Base-by-base conservation (phyloP, 1,140 invertebrate species). In the Venturia canescens region DNA sequence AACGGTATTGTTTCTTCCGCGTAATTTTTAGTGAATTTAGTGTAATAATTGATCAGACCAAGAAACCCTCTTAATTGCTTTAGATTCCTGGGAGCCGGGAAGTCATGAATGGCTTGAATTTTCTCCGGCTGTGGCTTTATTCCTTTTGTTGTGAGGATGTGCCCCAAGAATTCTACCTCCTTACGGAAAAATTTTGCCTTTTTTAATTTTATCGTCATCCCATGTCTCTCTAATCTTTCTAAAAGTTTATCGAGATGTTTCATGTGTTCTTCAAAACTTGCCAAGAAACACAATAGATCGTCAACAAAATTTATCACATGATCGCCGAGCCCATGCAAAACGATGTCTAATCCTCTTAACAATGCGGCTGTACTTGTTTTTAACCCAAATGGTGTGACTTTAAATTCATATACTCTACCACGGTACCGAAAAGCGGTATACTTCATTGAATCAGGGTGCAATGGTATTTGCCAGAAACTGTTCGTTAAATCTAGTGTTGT, bases 401-500 rank as follows among this genome's bases (percentile, higher is more conserved):
- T 44, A 44, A 44, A 44, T 44, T 44, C 38, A 44, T 44, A 44
- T 15, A 50, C 48, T 18, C 18, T 50, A 5, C 48, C 48, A 2
- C 48, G 48, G 15, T 50, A 18, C 15, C 48, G 18, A 50, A 50
- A 50, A 2, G 48, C 48, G 3, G 48, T 50, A 13, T 50, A 50
- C 18, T 50, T 50, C 13, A 3, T 16, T 50, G 48, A 50, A 50
- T 50, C 48, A 16, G 50, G 44, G 60, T 53, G 74, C 38, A 87
- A 15, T 0, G 80, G 79, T 23, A 84, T 69, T 44, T 88, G 86
- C 84, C 83, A 86, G 38, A 83, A 87, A 11, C 84, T 83, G 15
- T 44, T 77, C 18, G 57, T 75, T 11, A 87, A 63, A 57, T 88
- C 85, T 0, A 87, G 27, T 0, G 66, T 78, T 0, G 82, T 78